Evolutionary conservation across 2,113 vertebrate species (phyloP).

Genomic region (Macroglossus sobrinus): DNA sequence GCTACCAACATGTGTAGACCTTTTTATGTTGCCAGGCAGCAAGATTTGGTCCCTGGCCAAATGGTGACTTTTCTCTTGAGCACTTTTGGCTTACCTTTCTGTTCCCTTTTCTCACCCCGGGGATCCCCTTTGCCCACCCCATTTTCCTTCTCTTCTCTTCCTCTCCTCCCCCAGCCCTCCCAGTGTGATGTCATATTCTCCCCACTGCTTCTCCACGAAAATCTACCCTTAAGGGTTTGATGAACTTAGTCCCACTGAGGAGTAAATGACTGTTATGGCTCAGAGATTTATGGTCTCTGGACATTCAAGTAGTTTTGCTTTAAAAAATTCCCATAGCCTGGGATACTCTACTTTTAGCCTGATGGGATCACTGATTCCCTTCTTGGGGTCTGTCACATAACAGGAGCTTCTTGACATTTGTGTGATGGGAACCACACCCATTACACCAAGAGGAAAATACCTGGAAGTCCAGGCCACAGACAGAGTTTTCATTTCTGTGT

Average conservation of each 20-base stretch:
- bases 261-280: accelerated
- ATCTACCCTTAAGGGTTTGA: background rate
- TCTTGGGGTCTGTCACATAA: accelerated
- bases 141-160: background rate
- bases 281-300: background rate
- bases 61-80: background rate
- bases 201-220: background rate
- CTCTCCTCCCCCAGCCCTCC: background rate
- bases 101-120: background rate
- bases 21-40: background rate
- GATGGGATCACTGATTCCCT: background rate
- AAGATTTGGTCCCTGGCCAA: background rate
- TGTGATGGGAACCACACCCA: background rate
- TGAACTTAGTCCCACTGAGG: background rate
- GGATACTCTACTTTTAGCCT: background rate
- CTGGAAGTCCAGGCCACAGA: background rate
- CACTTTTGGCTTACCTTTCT: background rate
- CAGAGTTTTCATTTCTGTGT: background rate
- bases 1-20: accelerated
- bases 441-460: background rate
- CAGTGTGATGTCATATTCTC: background rate
- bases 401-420: background rate
- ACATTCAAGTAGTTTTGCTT: background rate
- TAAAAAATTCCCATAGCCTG: no score
- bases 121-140: background rate